A percentile compares a stretch with the other conserved stretches of the same genome.
Evolutionary conservation across 64 coral and sea anemone genomes (phyloP).

Genomic region (Montipora cactus): DNA sequence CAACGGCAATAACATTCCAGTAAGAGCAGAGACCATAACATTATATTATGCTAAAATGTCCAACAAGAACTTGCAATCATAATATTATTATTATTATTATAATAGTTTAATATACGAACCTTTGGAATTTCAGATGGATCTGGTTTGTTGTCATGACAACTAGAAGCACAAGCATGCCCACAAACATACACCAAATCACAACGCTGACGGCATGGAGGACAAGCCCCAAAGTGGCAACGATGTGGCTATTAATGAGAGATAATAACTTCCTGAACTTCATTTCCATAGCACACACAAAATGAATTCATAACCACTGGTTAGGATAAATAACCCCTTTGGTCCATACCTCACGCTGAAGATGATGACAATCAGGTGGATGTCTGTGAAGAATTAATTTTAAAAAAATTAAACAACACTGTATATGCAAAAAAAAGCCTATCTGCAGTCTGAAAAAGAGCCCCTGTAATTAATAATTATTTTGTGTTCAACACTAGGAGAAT

Average conservation of each 20-base stretch:
- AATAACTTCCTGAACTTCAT: background rate
- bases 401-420: background rate
- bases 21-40: no score
- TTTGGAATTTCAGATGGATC: constrained; percentile 43
- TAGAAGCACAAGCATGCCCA: constrained; percentile 70
- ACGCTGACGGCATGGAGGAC: constrained; percentile 79
- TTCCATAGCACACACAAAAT: background rate
- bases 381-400: constrained; percentile 38
- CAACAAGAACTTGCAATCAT: no score
- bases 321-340: background rate
- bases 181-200: constrained; percentile 68
- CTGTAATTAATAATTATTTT: no score
- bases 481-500: no score
- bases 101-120: constrained; percentile 4
- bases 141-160: constrained; percentile 90
- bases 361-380: constrained; percentile 91
- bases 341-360: constrained; percentile 81
- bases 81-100: no score
- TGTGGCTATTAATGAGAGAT: constrained; percentile 69
- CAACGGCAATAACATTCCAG: no score
- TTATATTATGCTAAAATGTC: no score
- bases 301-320: background rate
- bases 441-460: no score
- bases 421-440: background rate
- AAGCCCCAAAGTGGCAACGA: constrained; percentile 90